Conservation (phyloP, 1,140 invertebrate species). For the Cyclargus thomasi region DNA sequence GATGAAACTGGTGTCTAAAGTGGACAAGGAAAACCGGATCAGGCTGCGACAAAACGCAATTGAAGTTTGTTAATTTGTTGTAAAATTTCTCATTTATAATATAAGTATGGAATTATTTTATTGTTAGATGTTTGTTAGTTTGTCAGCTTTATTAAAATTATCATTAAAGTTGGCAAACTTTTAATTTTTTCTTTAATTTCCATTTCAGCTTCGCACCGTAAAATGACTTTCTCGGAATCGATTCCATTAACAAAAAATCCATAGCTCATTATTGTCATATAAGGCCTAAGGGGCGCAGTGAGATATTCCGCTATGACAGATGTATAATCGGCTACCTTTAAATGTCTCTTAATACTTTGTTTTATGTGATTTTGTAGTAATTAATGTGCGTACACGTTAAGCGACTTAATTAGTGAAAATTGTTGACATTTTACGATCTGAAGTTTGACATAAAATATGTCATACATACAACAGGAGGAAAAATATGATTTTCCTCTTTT, state of each 20-base stretch:
- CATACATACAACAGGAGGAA: too few relatives aligned
- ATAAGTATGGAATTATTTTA: too few relatives aligned
- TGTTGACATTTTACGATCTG: too few relatives aligned
- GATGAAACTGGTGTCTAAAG: too few relatives aligned
- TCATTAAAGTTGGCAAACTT: not conserved
- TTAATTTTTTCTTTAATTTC: not conserved
- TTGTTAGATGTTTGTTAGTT: too few relatives aligned
- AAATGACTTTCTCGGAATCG: not conserved
- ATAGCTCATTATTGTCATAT: not conserved
- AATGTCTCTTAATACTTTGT: not conserved
- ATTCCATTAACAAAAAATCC: constrained; percentile 3
- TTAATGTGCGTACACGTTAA: not conserved
- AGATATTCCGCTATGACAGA: not conserved
- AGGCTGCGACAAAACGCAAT: too few relatives aligned
- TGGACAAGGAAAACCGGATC: too few relatives aligned
- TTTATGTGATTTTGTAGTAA: not conserved
- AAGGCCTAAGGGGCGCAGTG: not conserved
- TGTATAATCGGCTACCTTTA: not conserved
- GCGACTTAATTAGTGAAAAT: not conserved
- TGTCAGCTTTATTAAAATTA: too few relatives aligned
- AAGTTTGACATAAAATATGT: too few relatives aligned
- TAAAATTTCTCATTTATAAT: too few relatives aligned
- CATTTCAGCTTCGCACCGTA: not conserved
- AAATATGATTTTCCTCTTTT: too few relatives aligned
- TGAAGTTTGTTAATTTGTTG: too few relatives aligned